Percentiles rank a stretch among this genome's conserved stretches.
Evolutionary conservation across 2,113 vertebrate species (phyloP).

Genomic region (Cygnus atratus): DNA sequence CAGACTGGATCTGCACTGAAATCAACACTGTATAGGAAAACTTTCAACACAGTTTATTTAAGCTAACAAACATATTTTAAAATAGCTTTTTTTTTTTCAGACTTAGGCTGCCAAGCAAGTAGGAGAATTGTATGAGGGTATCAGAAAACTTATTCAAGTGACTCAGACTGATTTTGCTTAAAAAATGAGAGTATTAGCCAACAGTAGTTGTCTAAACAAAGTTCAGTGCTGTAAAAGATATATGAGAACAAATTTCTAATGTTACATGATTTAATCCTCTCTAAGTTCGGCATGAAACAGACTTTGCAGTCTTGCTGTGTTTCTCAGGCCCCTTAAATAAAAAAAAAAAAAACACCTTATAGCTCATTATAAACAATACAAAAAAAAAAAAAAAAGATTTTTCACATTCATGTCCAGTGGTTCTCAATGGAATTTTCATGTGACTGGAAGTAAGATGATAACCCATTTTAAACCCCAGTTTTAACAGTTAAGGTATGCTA

Average conservation of each 20-base stretch:
- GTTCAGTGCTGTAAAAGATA: neutral
- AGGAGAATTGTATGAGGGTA: neutral
- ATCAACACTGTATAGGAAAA: neutral
- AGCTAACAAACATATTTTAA: neutral
- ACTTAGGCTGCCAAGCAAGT: neutral
- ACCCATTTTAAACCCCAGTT: neutral
- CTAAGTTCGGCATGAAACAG: neutral
- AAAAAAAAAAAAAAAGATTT: neutral
- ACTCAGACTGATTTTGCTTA: neutral
- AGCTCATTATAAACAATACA: neutral
- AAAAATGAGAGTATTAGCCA: neutral
- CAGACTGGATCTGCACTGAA: neutral
- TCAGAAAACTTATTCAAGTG: neutral
- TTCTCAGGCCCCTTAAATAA: neutral
- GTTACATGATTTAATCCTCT: neutral
- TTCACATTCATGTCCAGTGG: neutral
- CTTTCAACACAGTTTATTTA: neutral
- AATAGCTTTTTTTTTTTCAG: neutral
- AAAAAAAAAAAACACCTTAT: neutral
- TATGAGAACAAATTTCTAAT: neutral
- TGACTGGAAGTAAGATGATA: neutral
- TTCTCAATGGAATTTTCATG: neutral
- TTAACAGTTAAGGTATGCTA: neutral
- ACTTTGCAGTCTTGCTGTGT: neutral
- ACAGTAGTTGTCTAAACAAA: fast-evolving